Percentiles rank a stretch among this genome's conserved stretches.
These are phyloP conservation scores for Abramis brama DNA, from an alignment of 2,113 vertebrate genomes.

Conservation along the genomic window DNA sequence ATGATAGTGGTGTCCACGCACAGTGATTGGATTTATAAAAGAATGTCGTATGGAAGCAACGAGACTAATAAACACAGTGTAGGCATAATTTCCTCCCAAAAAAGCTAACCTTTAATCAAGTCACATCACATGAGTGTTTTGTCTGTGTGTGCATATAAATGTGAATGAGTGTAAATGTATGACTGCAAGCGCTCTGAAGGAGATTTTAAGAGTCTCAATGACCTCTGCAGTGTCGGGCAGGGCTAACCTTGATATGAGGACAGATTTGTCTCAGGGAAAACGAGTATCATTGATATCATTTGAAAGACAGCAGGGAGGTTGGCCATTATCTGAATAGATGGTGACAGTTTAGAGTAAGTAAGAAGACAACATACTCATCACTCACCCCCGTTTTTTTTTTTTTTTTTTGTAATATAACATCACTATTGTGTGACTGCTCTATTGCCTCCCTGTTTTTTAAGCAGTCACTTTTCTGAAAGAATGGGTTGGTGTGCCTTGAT, in stretches of 20 bases:
- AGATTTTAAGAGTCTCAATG: conserved; percentile 4
- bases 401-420: not conserved
- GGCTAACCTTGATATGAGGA: conserved; percentile 50
- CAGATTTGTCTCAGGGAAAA: conserved; percentile 39
- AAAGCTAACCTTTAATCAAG: conserved; percentile 48
- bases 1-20: not conserved
- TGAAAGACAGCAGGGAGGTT: conserved; percentile 36
- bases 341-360: conserved; percentile 44
- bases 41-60: conserved; percentile 19
- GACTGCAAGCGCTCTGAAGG: not conserved
- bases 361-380: conserved; percentile 23
- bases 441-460: not conserved
- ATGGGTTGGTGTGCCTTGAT: not conserved
- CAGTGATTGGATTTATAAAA: conserved; percentile 36
- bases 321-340: conserved; percentile 51
- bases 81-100: conserved; percentile 19
- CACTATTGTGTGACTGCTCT: conserved; percentile 15
- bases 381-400: conserved; percentile 16
- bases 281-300: conserved; percentile 43
- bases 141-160: conserved; percentile 20
- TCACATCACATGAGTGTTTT: conserved; percentile 12
- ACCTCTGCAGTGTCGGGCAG: not conserved
- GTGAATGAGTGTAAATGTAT: conserved; percentile 15
- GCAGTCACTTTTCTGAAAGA: not conserved
- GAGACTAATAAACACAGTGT: conserved; percentile 18